These are phyloP conservation scores for Dicaeum eximium DNA, from an alignment of 2,113 vertebrate species.

Conservation along the genomic window DNA sequence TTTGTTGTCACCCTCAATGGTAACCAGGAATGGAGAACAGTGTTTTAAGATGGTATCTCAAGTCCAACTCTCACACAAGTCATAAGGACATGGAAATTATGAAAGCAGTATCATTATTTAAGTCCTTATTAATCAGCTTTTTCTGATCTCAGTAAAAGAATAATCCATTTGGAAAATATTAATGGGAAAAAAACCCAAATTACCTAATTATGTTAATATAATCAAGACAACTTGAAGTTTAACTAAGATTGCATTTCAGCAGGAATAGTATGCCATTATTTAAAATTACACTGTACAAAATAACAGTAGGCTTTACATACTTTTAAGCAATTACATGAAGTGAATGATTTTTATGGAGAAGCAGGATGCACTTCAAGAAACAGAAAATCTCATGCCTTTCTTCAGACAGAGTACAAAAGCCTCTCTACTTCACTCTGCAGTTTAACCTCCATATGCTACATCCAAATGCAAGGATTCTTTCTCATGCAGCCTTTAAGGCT, in stretches of 20 bases:
- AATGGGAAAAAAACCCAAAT: not conserved
- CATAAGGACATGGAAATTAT: not conserved
- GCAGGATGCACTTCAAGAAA: not conserved
- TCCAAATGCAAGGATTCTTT: not conserved
- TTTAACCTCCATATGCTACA: not conserved
- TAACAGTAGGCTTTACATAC: not conserved
- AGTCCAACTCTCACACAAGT: not conserved
- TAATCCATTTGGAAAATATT: not conserved
- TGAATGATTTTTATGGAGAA: not conserved
- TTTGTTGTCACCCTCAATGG: not conserved
- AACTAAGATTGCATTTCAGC: not conserved
- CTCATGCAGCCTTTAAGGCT: not conserved
- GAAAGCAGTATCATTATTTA: not conserved
- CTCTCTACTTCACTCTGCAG: not conserved
- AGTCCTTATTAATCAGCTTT: not conserved
- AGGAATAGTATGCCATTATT: not conserved
- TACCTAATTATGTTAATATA: not conserved
- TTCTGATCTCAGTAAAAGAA: not conserved
- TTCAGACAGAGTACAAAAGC: not conserved
- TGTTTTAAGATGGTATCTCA: not conserved
- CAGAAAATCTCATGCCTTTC: not conserved
- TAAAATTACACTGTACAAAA: not conserved
- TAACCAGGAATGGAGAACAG: not conserved
- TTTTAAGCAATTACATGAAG: not conserved
- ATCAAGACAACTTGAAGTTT: not conserved